Evolutionary conservation across 1,140 invertebrate genomes (phyloP), one percentile per base, ranked within the genome.

Genomic region (Trigoniulus corallinus): DNA sequence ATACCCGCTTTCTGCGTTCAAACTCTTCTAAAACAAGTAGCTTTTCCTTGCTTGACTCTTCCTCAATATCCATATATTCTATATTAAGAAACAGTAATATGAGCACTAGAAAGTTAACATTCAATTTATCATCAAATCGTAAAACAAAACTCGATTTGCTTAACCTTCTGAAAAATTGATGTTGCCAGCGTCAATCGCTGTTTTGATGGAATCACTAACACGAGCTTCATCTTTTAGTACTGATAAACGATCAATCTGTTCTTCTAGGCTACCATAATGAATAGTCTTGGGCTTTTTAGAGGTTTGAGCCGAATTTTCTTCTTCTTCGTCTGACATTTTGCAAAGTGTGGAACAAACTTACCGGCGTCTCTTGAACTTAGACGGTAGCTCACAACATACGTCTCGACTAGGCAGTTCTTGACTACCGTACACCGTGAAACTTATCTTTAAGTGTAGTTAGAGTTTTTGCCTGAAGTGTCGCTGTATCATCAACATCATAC

Each of bases 11-110:
- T 53, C 88, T 74, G 44, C 88, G 72, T 66, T 97, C 92, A 70
- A 96, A 93, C 68, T 95, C 89, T 65, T 94, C 92, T 1, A 96
- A 67, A 1, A 91, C 62, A 7, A 86, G 85, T 63, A 88, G 82
- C 60, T 89, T 88, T 61, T 91, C 87, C 61, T 80, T 79, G 0
- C 80, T 82, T 71, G 84, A 80, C 60, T 84, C 81, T 59, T 87
- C 82, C 63, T 93, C 89, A 26, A 94, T 65, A 54, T 93, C 88
- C 78, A 92, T 88, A 58, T 91, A 92, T 64, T 91, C 85, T 75
- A 59, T 54, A 50, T 54, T 23, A 57, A 54, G 41, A 21, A 54
- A 13, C 26, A 3, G 20, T 34, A 51, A 55, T 0, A 37, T 24
- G 40, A 20, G 37, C 20, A 12, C 18, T 44, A 21, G 4, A 7